Conservation (phyloP, 1,140 invertebrate genomes). For the Penaeus japonicus region DNA sequence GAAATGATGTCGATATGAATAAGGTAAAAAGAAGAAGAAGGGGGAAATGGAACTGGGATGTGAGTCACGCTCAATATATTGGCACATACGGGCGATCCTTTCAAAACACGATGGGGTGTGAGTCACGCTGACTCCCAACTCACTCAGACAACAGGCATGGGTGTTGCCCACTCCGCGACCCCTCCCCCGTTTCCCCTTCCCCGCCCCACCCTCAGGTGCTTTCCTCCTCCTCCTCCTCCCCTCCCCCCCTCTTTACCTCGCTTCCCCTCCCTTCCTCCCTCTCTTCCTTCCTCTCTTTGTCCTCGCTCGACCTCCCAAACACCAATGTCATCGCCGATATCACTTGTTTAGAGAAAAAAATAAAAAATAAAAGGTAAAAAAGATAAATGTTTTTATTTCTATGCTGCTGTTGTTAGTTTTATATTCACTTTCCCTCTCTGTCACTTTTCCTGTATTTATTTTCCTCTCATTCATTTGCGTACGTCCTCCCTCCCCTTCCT, state of each 20-base stretch:
- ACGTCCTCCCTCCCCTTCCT: neutral
- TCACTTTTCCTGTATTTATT: no score
- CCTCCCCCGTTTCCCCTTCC: neutral
- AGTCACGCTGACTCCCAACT: neutral
- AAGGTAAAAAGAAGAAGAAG: neutral
- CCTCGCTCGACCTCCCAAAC: neutral
- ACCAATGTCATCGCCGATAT: neutral
- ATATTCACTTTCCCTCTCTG: neutral
- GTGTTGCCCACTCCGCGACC: neutral
- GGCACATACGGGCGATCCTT: no score
- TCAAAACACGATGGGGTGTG: neutral
- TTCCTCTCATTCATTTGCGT: neutral
- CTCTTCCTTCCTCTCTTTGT: neutral
- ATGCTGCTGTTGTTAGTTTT: neutral
- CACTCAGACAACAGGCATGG: no score
- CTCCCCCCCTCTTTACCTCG: neutral
- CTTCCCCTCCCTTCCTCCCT: neutral
- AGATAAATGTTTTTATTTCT: neutral
- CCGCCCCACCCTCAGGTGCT: neutral
- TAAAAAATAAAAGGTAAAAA: no score
- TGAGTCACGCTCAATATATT: neutral
- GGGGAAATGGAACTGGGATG: neutral
- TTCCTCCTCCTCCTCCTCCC: neutral
- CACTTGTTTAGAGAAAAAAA: no score
- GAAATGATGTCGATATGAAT: neutral